These are phyloP conservation scores for Scomberomorus guttatus DNA, from an alignment of 2,797 vertebrate species.

Conservation along the genomic window DNA sequence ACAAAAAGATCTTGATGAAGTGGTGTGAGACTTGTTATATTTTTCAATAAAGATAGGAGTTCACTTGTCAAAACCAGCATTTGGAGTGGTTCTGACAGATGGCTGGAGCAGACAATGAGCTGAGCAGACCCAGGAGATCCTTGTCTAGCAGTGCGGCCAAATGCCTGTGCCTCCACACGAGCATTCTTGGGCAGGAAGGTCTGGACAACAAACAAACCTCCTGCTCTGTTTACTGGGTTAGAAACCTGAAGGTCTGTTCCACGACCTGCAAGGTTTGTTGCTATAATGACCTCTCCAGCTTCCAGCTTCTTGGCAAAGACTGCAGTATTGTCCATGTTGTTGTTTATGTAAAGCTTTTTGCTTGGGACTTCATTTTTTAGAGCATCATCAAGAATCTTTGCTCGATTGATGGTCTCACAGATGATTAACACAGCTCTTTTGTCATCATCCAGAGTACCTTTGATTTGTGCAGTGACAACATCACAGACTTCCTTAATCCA, in stretches of 20 bases:
- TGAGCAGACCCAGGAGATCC: constrained; percentile 79
- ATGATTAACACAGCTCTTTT: constrained; percentile 78
- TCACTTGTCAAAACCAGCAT: rapidly evolving
- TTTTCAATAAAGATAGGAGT: rapidly evolving
- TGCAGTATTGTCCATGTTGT: constrained; percentile 69
- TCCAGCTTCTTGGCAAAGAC: constrained; percentile 37
- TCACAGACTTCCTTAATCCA: constrained; percentile 71
- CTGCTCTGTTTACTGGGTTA: constrained; percentile 35
- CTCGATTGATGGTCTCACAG: constrained; percentile 79
- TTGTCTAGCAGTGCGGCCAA: constrained; percentile 77
- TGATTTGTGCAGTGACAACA: constrained; percentile 47
- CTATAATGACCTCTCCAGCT: constrained; percentile 70
- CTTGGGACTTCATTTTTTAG: neutral
- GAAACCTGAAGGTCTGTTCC: constrained; percentile 65
- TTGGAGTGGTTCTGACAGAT: constrained; percentile 7
- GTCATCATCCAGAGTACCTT: no score
- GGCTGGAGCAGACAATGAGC: constrained; percentile 58
- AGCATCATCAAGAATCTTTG: constrained; percentile 31
- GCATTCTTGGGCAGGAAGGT: constrained; percentile 77
- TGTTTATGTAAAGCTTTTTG: constrained; percentile 70
- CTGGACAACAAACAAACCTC: constrained; percentile 78
- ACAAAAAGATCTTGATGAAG: neutral
- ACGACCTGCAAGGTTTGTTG: constrained; percentile 81
- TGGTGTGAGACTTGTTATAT: rapidly evolving
- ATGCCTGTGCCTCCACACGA: constrained; percentile 69